Conservation (phyloP, 2,797 vertebrate genomes). For the Syngnathus acus region DNA sequence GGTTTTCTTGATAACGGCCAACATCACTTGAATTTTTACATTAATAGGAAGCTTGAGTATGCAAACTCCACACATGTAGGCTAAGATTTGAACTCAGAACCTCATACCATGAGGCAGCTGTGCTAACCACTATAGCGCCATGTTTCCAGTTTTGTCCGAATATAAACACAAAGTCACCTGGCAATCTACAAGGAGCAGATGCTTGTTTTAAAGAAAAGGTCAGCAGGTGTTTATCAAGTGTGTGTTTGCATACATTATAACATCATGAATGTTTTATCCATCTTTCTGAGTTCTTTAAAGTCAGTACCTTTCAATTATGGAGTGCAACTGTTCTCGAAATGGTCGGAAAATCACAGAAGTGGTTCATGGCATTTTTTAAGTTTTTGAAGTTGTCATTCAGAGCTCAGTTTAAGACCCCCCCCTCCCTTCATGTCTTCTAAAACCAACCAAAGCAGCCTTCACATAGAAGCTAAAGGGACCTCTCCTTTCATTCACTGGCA, state of each 20-base stretch:
- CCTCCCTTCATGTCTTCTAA: neutral
- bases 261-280: neutral
- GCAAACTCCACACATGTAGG: neutral
- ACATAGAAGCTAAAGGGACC: neutral
- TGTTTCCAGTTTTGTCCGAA: constrained; percentile 15
- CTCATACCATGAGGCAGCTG: neutral
- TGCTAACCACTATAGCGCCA: neutral
- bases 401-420: neutral
- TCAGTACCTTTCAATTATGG: neutral
- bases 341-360: neutral
- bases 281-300: neutral
- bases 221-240: constrained; percentile 31
- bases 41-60: neutral
- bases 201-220: constrained; percentile 35
- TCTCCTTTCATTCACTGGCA: constrained; percentile 23
- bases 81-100: neutral
- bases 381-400: neutral
- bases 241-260: neutral
- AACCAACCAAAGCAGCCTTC: neutral
- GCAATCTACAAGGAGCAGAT: constrained; percentile 30
- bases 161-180: constrained; percentile 20
- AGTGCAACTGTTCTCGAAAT: neutral
- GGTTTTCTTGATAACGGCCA: too few species aligned
- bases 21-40: too few species aligned
- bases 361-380: neutral